Conservation (phyloP, 2,113 vertebrate species). For the Caracal caracal region DNA sequence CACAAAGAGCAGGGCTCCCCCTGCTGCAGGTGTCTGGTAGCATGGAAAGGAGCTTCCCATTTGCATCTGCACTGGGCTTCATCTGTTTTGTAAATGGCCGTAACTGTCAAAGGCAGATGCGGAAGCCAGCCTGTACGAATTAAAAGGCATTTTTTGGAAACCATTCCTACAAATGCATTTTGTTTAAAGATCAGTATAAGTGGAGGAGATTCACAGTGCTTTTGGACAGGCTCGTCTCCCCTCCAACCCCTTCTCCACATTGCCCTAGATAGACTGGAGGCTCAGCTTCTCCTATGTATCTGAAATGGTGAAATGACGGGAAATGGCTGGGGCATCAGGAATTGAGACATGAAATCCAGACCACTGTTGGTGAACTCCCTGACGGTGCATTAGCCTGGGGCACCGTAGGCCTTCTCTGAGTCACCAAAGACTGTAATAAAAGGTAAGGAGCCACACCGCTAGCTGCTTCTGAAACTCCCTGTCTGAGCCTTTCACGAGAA, state of each 20-base stretch:
- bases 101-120: background rate
- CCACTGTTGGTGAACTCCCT: background rate
- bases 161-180: background rate
- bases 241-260: background rate
- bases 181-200: background rate
- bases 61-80: background rate
- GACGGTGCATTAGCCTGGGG: background rate
- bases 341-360: background rate
- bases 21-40: background rate
- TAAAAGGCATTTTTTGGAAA: background rate
- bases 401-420: background rate
- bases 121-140: background rate
- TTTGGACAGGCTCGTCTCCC: background rate
- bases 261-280: background rate
- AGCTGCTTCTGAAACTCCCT: background rate
- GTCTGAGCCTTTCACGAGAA: background rate
- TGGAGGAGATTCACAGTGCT: background rate
- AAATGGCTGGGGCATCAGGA: background rate
- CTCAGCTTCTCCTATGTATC: background rate
- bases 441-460: background rate
- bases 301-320: background rate
- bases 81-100: background rate
- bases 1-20: constrained; percentile 5
- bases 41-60: background rate
- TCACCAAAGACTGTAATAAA: background rate